Conservation (phyloP, 2,113 vertebrate species). For the Emberiza fucata region DNA sequence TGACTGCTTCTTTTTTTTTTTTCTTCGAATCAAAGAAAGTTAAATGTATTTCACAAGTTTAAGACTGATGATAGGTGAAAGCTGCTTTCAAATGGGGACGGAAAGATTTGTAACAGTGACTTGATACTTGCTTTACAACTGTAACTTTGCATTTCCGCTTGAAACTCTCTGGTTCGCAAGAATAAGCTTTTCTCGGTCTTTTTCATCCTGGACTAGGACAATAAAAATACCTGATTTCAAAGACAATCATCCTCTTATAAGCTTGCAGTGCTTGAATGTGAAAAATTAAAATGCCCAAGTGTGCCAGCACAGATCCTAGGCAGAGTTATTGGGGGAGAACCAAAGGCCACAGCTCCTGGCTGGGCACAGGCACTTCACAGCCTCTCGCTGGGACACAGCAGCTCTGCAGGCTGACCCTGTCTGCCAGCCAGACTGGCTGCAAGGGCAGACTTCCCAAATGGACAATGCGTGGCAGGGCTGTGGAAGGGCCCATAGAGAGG, state of each 20-base stretch:
- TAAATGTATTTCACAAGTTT: neutral
- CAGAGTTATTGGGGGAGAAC: rapidly evolving
- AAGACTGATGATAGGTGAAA: neutral
- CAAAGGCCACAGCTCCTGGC: neutral
- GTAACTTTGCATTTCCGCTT: neutral
- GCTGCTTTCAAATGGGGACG: neutral
- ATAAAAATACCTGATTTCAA: neutral
- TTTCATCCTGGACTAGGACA: neutral
- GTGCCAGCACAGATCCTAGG: too few species aligned
- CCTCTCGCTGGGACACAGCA: neutral
- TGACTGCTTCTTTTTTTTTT: neutral
- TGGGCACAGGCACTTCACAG: neutral
- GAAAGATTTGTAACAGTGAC: neutral
- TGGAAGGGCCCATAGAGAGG: neutral
- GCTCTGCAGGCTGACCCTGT: neutral
- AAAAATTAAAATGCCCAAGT: neutral
- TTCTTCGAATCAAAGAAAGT: neutral
- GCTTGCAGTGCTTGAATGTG: neutral
- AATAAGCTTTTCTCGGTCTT: neutral
- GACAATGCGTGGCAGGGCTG: rapidly evolving
- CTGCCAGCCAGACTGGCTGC: neutral
- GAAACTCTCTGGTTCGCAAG: neutral
- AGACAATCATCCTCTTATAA: neutral
- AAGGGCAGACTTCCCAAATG: neutral
- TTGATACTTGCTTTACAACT: neutral